phyloP scores from a whole-genome alignment of 2,888 invertebrate genomes.

The Sycophila texana region DNA sequence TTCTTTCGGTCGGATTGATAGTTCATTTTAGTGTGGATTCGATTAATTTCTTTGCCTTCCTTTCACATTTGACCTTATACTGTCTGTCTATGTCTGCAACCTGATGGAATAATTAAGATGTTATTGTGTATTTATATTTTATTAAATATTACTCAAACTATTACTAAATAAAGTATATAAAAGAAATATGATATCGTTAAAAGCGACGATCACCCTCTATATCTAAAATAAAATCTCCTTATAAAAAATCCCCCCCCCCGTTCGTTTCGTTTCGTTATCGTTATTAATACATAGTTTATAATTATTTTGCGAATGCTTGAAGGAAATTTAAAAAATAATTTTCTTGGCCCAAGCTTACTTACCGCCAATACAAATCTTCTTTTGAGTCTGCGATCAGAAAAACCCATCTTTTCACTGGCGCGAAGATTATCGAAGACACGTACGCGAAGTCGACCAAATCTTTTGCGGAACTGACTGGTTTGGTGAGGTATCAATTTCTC shows the following conservation, averaged over 20 bases:
- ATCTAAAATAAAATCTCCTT: too few relatives aligned
- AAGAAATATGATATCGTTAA: too few relatives aligned
- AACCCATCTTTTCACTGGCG: conserved; percentile 61
- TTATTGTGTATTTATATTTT: too few relatives aligned
- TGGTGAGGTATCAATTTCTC: conserved; percentile 55
- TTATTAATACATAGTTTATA: too few relatives aligned
- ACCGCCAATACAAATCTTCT: conserved; percentile 61
- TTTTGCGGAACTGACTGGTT: conserved; percentile 58
- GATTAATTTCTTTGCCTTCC: conserved; percentile 57
- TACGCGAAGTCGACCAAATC: conserved; percentile 60
- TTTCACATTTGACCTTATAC: conserved; percentile 55
- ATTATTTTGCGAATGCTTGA: too few relatives aligned
- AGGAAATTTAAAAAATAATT: not conserved
- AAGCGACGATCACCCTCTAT: too few relatives aligned
- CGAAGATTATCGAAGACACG: conserved; percentile 63
- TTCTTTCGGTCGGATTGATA: too few relatives aligned
- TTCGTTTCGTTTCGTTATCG: too few relatives aligned
- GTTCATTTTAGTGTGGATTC: not conserved
- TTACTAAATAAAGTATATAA: too few relatives aligned
- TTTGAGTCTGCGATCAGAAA: conserved; percentile 60
- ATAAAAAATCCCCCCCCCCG: too few relatives aligned
- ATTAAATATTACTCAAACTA: too few relatives aligned
- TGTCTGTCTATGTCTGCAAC: conserved; percentile 62
- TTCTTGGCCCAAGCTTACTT: not conserved
- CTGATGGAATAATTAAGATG: conserved; percentile 47